Evolutionary conservation across 1,140 invertebrate genomes (phyloP), one percentile per base, ranked within the genome.

Genomic region (Drosophila gunungcola): DNA sequence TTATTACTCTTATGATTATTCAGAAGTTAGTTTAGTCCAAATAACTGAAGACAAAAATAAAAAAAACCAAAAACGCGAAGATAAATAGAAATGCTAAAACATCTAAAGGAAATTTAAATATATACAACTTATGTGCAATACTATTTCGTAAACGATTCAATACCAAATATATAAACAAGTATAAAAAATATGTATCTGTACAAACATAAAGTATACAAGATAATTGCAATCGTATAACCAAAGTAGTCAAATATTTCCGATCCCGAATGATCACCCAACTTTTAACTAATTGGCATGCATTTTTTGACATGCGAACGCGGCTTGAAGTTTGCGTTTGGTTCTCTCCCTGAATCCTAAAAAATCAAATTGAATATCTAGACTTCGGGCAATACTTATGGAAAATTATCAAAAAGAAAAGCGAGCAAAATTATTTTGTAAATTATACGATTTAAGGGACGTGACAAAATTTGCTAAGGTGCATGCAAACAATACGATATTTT

Each of bases 91-190:
- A 73, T 53, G 58, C 57, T 63, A 62, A 67, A 86, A 62, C 73
- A 88, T 75, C 36, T 76, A 75, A 75, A 65, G 73, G 72, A 75
- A 67, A 75, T 58, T 75, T 38, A 76, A 73, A 70, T 70, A 72
- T 73, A 75, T 65, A 75, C 41, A 75, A 86, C 75, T 74, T 89
- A 84, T 89, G 84, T 88, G 84, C 84, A 88, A 89, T 80, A 88
- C 84, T 88, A 88, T 84, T 77, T 79, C 72, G 65, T 80, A 78
- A 80, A 81, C 36, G 48, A 74, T 69, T 53, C 42, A 79, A 70
- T 52, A 68, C 64, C 60, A 68, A 68, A 64, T 49, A 55, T 75
- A 75, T 55, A 49, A 49, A 49, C 46, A 49, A 49, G 29, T 63
- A 53, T 51, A 58, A 68, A 48, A 55, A 32, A 60, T 52, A 67